Base-by-base conservation (phyloP, 2,797 vertebrate genomes). In the Triplophysa yarkandensis region DNA sequence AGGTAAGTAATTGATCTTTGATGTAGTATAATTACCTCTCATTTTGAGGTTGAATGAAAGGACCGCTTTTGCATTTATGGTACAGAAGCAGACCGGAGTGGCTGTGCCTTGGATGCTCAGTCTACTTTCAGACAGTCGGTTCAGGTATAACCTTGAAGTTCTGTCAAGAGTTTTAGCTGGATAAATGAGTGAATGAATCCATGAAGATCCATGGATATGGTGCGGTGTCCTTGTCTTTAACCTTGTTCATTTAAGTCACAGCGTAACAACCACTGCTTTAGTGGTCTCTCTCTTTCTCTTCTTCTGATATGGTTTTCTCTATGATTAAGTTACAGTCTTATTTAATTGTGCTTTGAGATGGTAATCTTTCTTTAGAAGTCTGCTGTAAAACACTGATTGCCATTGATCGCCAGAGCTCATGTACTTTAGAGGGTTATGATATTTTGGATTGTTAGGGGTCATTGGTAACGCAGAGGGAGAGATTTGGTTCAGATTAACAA, bases 31-130 rank as follows among this genome's bases (percentile, higher is more conserved):
- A 52, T 55, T 32, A 73, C 60, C 48, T 57, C 58, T 73, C 36
- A n/a, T 34, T 17, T 54, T 73, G 34, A 55, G 71, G 48, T 55
- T 44, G 48, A 43, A 74, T 64, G 71, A 65, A 74, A 65, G 44
- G 7, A 41, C 71, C 65, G n/a, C 48, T 32, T n/a, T n/a, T 55
- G 61, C 64, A 30, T 65, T 74, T 48, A 55, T 28, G 11, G 61
- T 55, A 19, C 34, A 17, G 13, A 43, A 43, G 25, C 48, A 64
- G 32, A 46, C 48, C 21, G 34, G 66, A 66, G 62, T 44, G 76
- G 39, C 63, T 61, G 32, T 54, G 39, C 44, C 44, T 32, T n/a
- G 19, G 43, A 61, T 66, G 32, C 67, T 25, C 50, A 69, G 76
- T 67, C 55, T 68, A 68, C 39, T 71, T 52, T 13, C 50, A 5